Evolutionary conservation across 2,113 vertebrate genomes (phyloP).

Genomic region (human (Homo sapiens)): DNA sequence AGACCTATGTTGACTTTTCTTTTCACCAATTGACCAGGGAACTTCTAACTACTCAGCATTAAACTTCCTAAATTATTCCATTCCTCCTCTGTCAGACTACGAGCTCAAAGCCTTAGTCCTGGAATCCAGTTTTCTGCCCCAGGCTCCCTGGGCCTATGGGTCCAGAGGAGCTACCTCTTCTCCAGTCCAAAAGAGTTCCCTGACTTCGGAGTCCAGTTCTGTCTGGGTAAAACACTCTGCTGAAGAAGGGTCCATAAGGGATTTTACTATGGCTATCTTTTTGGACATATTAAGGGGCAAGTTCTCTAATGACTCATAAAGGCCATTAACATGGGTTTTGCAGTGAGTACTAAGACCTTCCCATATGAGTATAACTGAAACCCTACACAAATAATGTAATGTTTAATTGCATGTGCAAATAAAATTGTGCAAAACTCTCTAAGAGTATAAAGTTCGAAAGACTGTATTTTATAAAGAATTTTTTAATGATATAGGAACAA

Average conservation of each 20-base stretch:
- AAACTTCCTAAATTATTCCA: rapidly evolving
- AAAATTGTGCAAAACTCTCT: not conserved
- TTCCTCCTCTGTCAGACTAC: too few species aligned
- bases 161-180: not conserved
- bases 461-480: not conserved
- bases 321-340: not conserved
- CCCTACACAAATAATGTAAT: not conserved
- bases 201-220: not conserved
- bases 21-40: not conserved
- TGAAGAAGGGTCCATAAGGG: not conserved
- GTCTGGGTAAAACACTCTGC: not conserved
- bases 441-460: not conserved
- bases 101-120: too few species aligned
- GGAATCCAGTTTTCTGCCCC: not conserved
- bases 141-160: not conserved
- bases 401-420: not conserved
- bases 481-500: not conserved
- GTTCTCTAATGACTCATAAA: not conserved
- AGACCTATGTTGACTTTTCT: not conserved
- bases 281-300: not conserved
- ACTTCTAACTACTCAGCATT: rapidly evolving
- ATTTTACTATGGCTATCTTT: not conserved
- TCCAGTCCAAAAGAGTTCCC: not conserved
- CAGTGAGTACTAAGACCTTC: not conserved
- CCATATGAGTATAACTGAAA: not conserved